A percentile compares a stretch with the other conserved stretches of the same genome.
Evolutionary conservation across 2,888 invertebrate genomes (phyloP).

Genomic region (Pachydiplax longipennis): DNA sequence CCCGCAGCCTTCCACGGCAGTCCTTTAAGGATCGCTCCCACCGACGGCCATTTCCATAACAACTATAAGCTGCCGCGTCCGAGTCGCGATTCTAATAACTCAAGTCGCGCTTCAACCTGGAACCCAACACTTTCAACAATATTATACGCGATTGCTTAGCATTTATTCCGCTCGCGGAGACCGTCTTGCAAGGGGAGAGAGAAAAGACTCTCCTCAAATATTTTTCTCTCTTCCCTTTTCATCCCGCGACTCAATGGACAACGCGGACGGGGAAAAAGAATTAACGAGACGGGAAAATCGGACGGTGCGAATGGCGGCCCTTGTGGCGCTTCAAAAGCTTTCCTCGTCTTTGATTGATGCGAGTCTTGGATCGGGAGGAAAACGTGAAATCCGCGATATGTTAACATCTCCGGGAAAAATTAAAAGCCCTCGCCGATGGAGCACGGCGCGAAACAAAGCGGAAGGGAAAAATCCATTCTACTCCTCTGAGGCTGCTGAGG

Average conservation of each 20-base stretch:
- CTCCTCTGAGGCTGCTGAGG: not conserved
- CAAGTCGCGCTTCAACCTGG: not conserved
- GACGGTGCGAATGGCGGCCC: not conserved
- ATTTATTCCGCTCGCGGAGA: not conserved
- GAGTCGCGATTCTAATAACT: conserved; percentile 34
- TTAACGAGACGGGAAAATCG: not conserved
- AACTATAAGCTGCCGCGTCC: conserved; percentile 23
- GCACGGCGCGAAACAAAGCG: not conserved
- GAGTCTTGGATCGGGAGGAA: not conserved
- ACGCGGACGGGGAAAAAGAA: not conserved
- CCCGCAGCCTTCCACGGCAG: not conserved
- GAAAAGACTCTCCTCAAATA: too few relatives aligned
- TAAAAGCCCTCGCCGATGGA: not conserved
- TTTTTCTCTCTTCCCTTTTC: not conserved
- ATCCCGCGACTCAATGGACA: not conserved
- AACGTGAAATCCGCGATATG: not conserved
- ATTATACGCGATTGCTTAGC: conserved; percentile 22
- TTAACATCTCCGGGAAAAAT: not conserved
- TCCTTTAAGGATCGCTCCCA: conserved; percentile 4
- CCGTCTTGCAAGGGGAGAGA: not conserved
- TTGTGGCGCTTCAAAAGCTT: not conserved
- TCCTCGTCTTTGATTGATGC: not conserved
- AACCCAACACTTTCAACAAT: conserved; percentile 21
- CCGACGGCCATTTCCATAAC: conserved; percentile 12
- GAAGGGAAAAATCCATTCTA: not conserved